phyloP scores from a whole-genome alignment of 2,113 vertebrate species.

The Neogobius melanostomus region DNA sequence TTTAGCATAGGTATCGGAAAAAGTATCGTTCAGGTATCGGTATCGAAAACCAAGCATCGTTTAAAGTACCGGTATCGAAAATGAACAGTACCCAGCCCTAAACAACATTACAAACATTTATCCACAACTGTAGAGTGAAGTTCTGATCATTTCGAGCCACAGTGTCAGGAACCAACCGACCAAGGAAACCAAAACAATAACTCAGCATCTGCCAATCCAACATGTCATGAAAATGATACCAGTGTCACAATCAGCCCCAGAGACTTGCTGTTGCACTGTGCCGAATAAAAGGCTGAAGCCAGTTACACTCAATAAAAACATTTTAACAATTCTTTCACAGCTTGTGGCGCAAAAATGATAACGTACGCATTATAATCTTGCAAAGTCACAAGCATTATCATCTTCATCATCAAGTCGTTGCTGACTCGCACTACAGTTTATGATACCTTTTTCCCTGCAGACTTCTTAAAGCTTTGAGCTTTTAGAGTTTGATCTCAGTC shows the following conservation, averaged over 20 bases:
- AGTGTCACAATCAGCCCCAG: not conserved
- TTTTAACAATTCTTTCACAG: not conserved
- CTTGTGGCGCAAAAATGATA: not conserved
- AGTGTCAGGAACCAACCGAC: no score
- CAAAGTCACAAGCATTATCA: not conserved
- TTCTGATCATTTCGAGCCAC: no score
- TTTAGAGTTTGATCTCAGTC: conserved; percentile 25
- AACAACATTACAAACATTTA: no score
- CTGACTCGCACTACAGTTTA: conserved; percentile 11
- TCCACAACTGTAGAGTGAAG: no score
- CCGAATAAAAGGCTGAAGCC: not conserved
- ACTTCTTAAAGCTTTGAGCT: conserved; percentile 10
- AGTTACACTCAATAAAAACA: not conserved
- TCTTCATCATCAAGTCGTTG: not conserved
- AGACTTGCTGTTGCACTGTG: not conserved
- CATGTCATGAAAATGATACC: not conserved
- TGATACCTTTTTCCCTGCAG: conserved; percentile 9
- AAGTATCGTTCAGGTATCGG: no score
- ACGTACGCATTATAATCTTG: not conserved
- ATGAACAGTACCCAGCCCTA: no score
- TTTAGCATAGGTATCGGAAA: no score
- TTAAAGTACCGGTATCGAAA: no score
- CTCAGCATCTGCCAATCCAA: not conserved
- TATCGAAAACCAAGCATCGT: no score
- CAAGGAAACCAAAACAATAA: not conserved